Evolutionary conservation across 2,113 vertebrate species (phyloP).

Genomic region (Peromyscus leucopus): DNA sequence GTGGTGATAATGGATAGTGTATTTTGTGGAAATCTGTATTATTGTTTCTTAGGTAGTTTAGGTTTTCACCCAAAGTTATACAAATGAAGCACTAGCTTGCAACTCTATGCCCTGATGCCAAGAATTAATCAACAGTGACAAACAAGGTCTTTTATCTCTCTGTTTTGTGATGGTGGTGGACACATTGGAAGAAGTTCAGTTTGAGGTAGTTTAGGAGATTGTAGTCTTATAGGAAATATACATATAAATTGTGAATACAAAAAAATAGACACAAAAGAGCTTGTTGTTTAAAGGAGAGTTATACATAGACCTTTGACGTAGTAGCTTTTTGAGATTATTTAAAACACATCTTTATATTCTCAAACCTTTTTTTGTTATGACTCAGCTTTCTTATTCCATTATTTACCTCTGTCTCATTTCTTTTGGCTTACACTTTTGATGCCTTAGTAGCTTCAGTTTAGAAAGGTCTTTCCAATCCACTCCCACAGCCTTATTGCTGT

Average conservation of each 20-base stretch:
- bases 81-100: neutral
- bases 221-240: neutral
- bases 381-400: neutral
- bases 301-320: neutral
- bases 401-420: neutral
- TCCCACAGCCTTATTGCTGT: neutral
- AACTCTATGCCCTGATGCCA: neutral
- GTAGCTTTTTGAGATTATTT: neutral
- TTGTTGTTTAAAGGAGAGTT: neutral
- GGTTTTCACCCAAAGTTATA: neutral
- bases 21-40: neutral
- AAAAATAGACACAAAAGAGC: neutral
- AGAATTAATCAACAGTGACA: neutral
- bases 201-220: neutral
- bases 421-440: neutral
- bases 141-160: neutral
- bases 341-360: neutral
- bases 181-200: neutral
- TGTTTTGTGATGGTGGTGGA: neutral
- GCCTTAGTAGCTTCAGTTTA: neutral
- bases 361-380: neutral
- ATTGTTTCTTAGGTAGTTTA: conserved; percentile 7
- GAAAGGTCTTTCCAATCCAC: neutral
- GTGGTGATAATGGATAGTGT: neutral
- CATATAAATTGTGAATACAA: neutral